These are phyloP conservation scores for Portevinia maculata DNA, from an alignment of 2,888 invertebrate species.

Conservation along the genomic window DNA sequence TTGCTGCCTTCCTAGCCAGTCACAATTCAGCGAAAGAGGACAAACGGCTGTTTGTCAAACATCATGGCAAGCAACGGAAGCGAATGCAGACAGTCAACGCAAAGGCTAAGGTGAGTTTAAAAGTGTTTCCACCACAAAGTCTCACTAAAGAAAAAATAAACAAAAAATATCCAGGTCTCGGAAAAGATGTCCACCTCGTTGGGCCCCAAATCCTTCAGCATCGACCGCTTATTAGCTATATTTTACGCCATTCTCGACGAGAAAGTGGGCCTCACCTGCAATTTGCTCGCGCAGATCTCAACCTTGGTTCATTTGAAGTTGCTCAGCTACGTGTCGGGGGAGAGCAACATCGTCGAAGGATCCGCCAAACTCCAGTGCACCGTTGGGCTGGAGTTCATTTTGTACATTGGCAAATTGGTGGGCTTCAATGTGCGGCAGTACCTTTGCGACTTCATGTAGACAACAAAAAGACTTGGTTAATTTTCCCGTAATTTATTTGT, in stretches of 20 bases:
- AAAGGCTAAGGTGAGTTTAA: constrained; percentile 83
- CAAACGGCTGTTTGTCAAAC: constrained; percentile 92
- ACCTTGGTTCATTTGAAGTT: constrained; percentile 93
- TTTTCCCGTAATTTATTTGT: constrained; percentile 58
- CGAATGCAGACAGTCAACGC: constrained; percentile 85
- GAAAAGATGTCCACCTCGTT: constrained; percentile 87
- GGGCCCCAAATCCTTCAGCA: constrained; percentile 92
- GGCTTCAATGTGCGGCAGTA: constrained; percentile 90
- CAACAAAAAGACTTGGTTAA: constrained; percentile 13
- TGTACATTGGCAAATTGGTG: constrained; percentile 89
- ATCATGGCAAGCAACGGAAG: constrained; percentile 89
- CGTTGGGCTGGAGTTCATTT: constrained; percentile 91
- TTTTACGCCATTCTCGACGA: constrained; percentile 95
- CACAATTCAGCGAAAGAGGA: constrained; percentile 96
- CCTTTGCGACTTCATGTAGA: constrained; percentile 87
- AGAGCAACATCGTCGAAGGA: constrained; percentile 87
- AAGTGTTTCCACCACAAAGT: neutral
- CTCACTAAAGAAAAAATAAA: too few relatives aligned
- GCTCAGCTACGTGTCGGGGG: constrained; percentile 88
- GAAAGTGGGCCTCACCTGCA: constrained; percentile 92
- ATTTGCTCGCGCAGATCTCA: constrained; percentile 93
- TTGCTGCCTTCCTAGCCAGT: constrained; percentile 96
- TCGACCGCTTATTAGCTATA: constrained; percentile 93
- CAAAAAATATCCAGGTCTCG: constrained; percentile 78
- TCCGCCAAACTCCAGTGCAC: constrained; percentile 94